These are phyloP conservation scores for Eptatretus burgeri DNA, from an alignment of 2,113 vertebrate genomes.

Conservation along the genomic window DNA sequence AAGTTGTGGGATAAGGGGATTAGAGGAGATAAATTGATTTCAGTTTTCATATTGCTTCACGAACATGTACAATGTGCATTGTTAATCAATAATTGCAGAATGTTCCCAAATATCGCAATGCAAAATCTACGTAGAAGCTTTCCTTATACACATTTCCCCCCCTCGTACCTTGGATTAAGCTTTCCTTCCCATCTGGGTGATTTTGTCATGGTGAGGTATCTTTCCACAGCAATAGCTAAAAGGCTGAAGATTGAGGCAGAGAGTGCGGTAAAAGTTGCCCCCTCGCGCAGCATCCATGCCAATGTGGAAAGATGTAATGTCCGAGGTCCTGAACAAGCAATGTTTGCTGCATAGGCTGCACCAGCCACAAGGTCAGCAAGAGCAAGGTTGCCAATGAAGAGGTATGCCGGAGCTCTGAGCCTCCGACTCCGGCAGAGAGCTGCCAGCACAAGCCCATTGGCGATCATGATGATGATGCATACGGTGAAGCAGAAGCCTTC, in stretches of 20 bases:
- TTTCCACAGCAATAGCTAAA: conserved; percentile 68
- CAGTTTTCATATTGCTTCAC: no score
- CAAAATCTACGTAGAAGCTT: no score
- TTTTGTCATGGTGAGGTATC: conserved; percentile 92
- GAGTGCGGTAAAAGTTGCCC: conserved; percentile 66
- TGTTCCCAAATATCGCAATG: no score
- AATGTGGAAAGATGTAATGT: conserved; percentile 39
- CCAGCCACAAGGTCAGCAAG: conserved; percentile 69
- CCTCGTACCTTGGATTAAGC: no score
- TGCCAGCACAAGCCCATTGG: conserved; percentile 64
- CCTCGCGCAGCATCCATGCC: conserved; percentile 63
- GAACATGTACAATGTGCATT: no score
- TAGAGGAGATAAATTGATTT: no score
- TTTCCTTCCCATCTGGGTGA: neutral
- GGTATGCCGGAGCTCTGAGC: conserved; percentile 93
- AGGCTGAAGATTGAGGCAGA: conserved; percentile 70
- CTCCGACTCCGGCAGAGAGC: conserved; percentile 75
- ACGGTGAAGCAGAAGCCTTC: conserved; percentile 19
- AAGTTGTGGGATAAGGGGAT: no score
- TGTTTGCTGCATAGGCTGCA: conserved; percentile 48
- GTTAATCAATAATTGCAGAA: no score
- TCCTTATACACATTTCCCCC: no score
- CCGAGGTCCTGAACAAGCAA: conserved; percentile 53
- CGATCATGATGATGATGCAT: conserved; percentile 57
- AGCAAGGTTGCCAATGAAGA: conserved; percentile 80